Evolutionary conservation across 2,113 vertebrate genomes (phyloP).

Genomic region (Colius striatus): DNA sequence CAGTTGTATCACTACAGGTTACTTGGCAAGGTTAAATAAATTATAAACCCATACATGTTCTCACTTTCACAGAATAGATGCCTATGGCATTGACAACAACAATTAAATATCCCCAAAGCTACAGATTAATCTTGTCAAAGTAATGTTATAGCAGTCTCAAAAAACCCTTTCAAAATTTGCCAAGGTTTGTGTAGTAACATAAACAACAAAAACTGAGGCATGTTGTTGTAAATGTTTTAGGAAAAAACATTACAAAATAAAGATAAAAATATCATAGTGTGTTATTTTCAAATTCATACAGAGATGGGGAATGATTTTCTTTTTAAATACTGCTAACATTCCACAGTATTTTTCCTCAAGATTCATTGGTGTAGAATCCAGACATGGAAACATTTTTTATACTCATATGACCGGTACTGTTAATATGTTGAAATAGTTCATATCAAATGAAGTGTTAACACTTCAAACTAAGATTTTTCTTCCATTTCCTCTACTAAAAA

Average conservation of each 20-base stretch:
- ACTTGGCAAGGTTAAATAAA: background rate
- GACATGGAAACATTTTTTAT: background rate
- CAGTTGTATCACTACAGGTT: background rate
- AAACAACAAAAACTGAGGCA: background rate
- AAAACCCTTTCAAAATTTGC: background rate
- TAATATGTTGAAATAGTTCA: background rate
- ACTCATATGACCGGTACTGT: background rate
- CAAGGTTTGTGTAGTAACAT: background rate
- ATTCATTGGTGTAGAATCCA: background rate
- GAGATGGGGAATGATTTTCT: background rate
- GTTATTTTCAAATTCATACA: background rate
- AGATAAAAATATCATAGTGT: background rate
- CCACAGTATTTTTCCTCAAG: background rate
- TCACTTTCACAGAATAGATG: background rate
- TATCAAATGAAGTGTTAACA: background rate
- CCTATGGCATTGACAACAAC: background rate
- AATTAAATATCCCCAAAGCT: background rate
- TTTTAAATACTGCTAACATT: background rate
- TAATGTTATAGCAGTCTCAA: background rate
- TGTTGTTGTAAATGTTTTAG: background rate
- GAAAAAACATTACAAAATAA: background rate
- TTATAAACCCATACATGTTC: background rate
- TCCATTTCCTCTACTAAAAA: background rate
- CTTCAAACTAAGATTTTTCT: background rate
- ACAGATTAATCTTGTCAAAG: background rate